Conservation (phyloP, 2,888 invertebrate genomes). For the Sphaerophoria rueppellii region DNA sequence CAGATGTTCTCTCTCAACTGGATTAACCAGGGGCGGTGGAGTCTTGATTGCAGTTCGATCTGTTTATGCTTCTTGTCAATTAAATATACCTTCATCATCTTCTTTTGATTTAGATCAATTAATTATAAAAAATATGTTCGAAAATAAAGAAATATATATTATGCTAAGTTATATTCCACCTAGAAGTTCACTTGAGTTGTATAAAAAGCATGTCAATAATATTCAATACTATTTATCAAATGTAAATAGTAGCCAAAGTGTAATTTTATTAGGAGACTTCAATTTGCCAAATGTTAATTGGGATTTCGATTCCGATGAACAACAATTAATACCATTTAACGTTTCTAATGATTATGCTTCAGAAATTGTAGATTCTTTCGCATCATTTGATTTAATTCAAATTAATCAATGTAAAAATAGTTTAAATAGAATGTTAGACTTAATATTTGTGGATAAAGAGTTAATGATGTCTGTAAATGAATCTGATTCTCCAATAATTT, state of each 20-base stretch:
- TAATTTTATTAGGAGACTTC: background rate
- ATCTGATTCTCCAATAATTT: no score
- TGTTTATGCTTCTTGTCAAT: background rate
- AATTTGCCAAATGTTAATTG: background rate
- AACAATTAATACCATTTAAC: background rate
- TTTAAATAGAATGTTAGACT: no score
- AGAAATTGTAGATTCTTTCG: background rate
- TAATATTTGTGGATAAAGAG: no score
- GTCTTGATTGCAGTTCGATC: background rate
- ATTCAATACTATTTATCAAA: background rate
- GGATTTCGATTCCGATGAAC: background rate
- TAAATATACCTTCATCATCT: background rate
- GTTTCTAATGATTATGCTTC: background rate
- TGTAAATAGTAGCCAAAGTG: background rate
- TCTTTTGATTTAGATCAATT: background rate
- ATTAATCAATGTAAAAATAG: no score
- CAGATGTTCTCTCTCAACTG: conserved; percentile 1
- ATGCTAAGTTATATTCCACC: background rate
- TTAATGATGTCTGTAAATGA: no score
- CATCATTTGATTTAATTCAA: background rate
- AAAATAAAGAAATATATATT: conserved; percentile 2
- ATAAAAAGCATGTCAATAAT: background rate
- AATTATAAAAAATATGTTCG: background rate
- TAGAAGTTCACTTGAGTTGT: background rate
- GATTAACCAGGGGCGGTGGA: background rate